Percentiles rank a stretch among this genome's conserved stretches.
phyloP scores from a whole-genome alignment of 2,113 vertebrate species.

The Cynocephalus volans region DNA sequence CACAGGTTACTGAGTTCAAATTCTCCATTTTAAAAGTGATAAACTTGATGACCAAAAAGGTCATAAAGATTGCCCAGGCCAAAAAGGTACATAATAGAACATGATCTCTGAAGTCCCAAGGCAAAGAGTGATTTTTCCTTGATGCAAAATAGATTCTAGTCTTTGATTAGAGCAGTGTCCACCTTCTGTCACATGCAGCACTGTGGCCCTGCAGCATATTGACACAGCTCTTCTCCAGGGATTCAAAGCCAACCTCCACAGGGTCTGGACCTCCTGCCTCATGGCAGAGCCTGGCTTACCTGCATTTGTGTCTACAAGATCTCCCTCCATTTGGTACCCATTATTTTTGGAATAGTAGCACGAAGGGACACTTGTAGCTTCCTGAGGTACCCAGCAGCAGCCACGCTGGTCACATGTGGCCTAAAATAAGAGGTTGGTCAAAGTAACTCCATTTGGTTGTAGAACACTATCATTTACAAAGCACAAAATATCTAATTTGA shows the following conservation, averaged over 20 bases:
- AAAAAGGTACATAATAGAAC: neutral
- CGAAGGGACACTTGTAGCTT: neutral
- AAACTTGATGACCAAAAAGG: neutral
- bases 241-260: neutral
- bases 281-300: constrained; percentile 45
- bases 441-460: neutral
- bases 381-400: constrained; percentile 78
- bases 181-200: neutral
- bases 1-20: neutral
- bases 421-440: constrained; percentile 57
- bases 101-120: neutral
- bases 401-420: constrained; percentile 73
- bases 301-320: neutral
- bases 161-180: neutral
- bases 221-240: no score
- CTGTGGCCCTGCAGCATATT: accelerated
- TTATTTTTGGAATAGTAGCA: constrained; percentile 80
- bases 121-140: neutral
- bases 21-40: neutral
- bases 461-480: neutral
- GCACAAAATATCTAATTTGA: neutral
- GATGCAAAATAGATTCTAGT: neutral
- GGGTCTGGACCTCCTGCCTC: neutral
- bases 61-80: neutral
- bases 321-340: constrained; percentile 61